Percentiles rank a stretch among this genome's conserved stretches.
phyloP scores from a whole-genome alignment of 2,113 vertebrate species.

The Macrotis lagotis region DNA sequence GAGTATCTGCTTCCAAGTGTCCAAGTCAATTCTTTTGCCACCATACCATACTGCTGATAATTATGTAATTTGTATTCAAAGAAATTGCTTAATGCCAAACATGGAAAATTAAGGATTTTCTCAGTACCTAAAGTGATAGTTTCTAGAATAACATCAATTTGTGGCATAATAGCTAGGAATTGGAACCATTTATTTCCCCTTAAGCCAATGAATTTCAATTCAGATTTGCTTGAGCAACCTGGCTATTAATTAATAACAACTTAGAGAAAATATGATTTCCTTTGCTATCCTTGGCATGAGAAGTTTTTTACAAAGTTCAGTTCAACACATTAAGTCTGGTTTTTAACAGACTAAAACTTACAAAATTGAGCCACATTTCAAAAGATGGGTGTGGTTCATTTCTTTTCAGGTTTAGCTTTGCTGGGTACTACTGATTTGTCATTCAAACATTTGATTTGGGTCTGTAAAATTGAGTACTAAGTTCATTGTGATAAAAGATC shows the following conservation, averaged over 20 bases:
- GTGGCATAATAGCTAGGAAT: not conserved
- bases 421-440: not conserved
- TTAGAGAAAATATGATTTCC: not conserved
- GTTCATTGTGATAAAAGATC: not conserved
- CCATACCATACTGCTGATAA: not conserved
- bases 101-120: not conserved
- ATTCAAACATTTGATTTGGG: not conserved
- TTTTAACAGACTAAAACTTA: no score
- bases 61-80: not conserved
- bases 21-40: not conserved
- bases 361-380: not conserved
- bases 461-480: not conserved
- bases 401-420: not conserved
- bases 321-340: not conserved
- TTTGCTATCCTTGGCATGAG: not conserved
- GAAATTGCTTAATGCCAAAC: not conserved
- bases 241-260: not conserved
- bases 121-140: not conserved
- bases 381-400: not conserved
- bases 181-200: not conserved
- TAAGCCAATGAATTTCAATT: not conserved
- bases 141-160: slow-evolving; percentile 5
- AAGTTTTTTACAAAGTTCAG: not conserved
- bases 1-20: not conserved
- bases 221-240: not conserved